Evolutionary conservation across 2,888 invertebrate species (phyloP).

Genomic region (Thysanoteuthis rhombus): DNA sequence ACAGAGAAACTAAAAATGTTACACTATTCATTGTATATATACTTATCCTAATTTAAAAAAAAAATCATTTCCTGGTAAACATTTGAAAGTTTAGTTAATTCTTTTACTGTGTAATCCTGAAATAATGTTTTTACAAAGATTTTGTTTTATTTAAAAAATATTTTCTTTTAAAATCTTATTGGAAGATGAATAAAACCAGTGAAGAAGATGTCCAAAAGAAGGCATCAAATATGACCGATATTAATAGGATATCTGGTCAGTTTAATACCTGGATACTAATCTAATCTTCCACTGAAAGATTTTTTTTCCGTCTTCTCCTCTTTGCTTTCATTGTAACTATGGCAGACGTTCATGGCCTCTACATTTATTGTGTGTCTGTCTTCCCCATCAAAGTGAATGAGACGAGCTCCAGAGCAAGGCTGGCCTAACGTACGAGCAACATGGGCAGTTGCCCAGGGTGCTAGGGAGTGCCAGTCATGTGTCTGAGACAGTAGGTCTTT

Average conservation of each 20-base stretch:
- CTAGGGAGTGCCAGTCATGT: no score
- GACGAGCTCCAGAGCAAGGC: background rate
- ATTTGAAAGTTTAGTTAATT: no score
- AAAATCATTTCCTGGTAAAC: no score
- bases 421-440: background rate
- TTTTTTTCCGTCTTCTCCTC: background rate
- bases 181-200: background rate
- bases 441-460: no score
- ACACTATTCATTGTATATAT: no score
- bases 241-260: background rate
- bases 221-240: background rate
- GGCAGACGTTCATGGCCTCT: background rate
- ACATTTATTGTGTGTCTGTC: background rate
- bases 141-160: background rate
- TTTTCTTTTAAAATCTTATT: background rate
- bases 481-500: no score
- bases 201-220: background rate
- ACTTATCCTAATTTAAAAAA: no score
- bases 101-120: no score
- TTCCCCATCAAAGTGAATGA: background rate
- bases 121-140: no score
- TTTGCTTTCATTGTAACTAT: background rate
- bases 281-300: background rate
- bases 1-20: no score
- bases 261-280: background rate